These are phyloP conservation scores for Himalopsyche kuldschensis DNA, from an alignment of 2,888 invertebrate species.

Conservation along the genomic window DNA sequence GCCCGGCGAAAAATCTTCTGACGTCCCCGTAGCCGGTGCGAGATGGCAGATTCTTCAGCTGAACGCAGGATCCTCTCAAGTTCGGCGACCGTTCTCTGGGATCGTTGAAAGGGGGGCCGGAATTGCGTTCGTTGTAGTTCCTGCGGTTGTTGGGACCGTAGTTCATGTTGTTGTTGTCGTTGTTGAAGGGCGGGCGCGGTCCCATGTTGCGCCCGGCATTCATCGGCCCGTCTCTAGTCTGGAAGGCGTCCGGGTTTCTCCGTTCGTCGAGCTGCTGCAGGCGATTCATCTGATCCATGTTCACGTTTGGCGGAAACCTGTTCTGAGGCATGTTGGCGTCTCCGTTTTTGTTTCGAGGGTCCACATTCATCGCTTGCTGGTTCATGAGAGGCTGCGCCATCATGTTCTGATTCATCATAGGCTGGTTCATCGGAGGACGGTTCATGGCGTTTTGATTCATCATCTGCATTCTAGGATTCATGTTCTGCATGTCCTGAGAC, in stretches of 20 bases:
- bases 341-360: not conserved
- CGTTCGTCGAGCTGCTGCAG: conserved; percentile 59
- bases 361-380: not conserved
- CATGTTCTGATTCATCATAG: not conserved
- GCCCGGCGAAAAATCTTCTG: conserved; percentile 78
- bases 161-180: conserved; percentile 19
- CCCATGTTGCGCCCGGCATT: conserved; percentile 41
- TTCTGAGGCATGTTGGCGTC: not conserved
- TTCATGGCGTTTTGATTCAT: not conserved
- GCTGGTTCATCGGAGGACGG: not conserved
- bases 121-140: conserved; percentile 13
- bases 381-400: not conserved
- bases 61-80: conserved; percentile 62
- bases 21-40: conserved; percentile 80
- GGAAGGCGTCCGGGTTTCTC: conserved; percentile 63
- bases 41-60: conserved; percentile 72
- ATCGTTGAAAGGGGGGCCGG: conserved; percentile 24
- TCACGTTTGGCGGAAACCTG: not conserved
- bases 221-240: conserved; percentile 47
- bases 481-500: conserved; percentile 1
- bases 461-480: conserved; percentile 10
- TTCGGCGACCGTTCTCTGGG: not conserved
- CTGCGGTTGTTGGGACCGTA: not conserved
- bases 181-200: conserved; percentile 36
- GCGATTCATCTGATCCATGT: conserved; percentile 28